A percentile compares a stretch with the other conserved stretches of the same genome.
Evolutionary conservation across 2,888 invertebrate genomes (phyloP).

Genomic region (Phanerotoma sp.): DNA sequence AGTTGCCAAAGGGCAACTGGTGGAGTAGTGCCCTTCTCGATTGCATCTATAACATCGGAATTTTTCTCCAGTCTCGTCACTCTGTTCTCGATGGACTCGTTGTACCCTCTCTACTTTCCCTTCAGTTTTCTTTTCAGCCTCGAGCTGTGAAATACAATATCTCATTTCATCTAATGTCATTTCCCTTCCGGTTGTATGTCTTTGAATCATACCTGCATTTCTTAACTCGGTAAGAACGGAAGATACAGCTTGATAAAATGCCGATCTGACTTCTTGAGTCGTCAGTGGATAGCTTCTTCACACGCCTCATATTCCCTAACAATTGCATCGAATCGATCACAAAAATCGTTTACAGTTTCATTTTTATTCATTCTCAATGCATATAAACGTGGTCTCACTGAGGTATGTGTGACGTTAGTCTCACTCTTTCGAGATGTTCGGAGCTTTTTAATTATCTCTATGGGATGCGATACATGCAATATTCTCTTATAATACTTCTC

Average conservation of each 20-base stretch:
- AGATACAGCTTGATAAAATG: constrained; percentile 31
- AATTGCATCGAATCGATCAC: constrained; percentile 14
- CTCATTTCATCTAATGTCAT: constrained; percentile 9
- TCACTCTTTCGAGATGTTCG: constrained; percentile 11
- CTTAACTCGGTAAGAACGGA: constrained; percentile 18
- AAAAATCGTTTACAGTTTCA: not conserved
- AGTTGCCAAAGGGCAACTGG: constrained; percentile 1
- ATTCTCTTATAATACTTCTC: not conserved
- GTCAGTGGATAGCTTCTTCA: not conserved
- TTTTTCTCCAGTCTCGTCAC: no score
- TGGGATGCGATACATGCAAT: not conserved
- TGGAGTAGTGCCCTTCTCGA: constrained; percentile 11
- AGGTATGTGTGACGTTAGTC: constrained; percentile 22
- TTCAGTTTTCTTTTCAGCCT: constrained; percentile 10
- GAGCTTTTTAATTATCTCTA: not conserved
- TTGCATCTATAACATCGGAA: no score
- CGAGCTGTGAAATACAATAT: constrained; percentile 14
- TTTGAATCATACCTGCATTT: not conserved
- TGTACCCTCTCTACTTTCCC: no score
- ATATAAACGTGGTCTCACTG: constrained; percentile 27
- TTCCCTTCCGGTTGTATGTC: not conserved
- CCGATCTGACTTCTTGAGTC: constrained; percentile 23
- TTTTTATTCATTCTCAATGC: constrained; percentile 12
- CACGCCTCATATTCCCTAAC: not conserved
- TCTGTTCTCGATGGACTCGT: no score